Evolutionary conservation across 2,797 vertebrate species (phyloP).

Genomic region (Ctenopoma multispine): DNA sequence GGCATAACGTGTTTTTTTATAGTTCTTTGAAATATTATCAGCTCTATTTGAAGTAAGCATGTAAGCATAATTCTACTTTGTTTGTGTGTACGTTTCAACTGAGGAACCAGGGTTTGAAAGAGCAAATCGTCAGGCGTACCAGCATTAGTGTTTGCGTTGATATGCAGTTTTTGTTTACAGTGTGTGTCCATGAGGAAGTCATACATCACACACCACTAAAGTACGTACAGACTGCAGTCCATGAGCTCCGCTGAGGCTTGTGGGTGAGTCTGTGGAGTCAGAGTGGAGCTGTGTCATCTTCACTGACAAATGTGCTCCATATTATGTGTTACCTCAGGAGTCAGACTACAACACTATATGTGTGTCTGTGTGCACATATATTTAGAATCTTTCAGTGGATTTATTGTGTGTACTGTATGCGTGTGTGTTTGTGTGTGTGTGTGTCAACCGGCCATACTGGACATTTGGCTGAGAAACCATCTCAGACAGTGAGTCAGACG

Average conservation of each 20-base stretch:
- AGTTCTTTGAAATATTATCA: conserved; percentile 37
- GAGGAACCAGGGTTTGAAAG: conserved; percentile 11
- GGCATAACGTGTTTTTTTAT: conserved; percentile 28
- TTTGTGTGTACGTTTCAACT: conserved; percentile 4
- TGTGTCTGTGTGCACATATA: background rate
- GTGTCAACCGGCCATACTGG: conserved; percentile 48
- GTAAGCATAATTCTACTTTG: background rate
- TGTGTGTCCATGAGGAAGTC: conserved; percentile 1
- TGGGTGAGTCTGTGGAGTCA: conserved; percentile 28
- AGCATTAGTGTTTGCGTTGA: background rate
- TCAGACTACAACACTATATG: background rate
- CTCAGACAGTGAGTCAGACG: conserved; percentile 69
- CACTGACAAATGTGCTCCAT: conserved; percentile 25
- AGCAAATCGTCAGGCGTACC: background rate
- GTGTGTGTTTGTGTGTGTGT: conserved; percentile 10
- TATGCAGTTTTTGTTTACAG: background rate
- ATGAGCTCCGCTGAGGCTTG: conserved; percentile 2
- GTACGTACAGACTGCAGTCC: conserved; percentile 1
- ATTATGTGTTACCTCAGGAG: conserved; percentile 6
- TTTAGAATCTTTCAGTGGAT: conserved; percentile 6
- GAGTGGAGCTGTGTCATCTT: conserved; percentile 23
- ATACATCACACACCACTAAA: conserved; percentile 1
- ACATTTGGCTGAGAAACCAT: conserved; percentile 49
- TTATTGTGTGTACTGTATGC: background rate
- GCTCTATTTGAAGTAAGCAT: conserved; percentile 24